phyloP scores from a whole-genome alignment of 2,797 vertebrate genomes.

The Amphiprion clarkii region DNA sequence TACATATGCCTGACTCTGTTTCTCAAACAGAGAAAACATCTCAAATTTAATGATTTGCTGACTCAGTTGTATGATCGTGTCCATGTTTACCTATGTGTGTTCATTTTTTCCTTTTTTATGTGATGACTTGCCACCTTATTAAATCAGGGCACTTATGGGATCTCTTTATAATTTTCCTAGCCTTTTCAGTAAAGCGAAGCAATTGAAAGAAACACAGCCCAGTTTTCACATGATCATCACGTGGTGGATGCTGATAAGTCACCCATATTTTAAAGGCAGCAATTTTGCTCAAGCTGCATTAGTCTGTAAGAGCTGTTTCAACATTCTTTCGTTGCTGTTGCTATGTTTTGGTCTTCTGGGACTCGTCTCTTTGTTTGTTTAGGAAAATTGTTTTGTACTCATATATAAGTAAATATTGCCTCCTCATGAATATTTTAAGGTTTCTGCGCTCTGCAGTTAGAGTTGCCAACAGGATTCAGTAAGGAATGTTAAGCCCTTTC shows the following conservation, averaged over 20 bases:
- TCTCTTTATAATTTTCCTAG: background rate
- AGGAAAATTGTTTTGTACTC: background rate
- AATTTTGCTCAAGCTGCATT: slow-evolving; percentile 11
- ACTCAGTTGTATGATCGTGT: too few species aligned
- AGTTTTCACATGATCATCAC: slow-evolving; percentile 24
- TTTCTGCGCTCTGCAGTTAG: too few species aligned
- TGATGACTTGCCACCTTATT: background rate
- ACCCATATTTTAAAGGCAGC: background rate
- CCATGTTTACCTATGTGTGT: too few species aligned
- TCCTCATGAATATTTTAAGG: too few species aligned
- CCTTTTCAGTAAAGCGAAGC: background rate
- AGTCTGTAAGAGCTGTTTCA: background rate
- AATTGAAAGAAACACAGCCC: background rate
- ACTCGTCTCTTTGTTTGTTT: background rate
- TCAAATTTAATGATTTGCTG: too few species aligned
- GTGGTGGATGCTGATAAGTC: slow-evolving; percentile 1
- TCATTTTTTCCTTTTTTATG: too few species aligned
- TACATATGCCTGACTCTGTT: background rate
- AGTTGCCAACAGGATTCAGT: background rate
- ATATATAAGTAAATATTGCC: too few species aligned
- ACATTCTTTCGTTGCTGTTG: background rate
- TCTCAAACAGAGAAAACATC: too few species aligned
- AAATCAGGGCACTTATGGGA: background rate
- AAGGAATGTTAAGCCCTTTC: slow-evolving; percentile 7
- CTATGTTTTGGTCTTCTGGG: background rate